Evolutionary conservation across 2,113 vertebrate genomes (phyloP).

Genomic region (Hypocryptadius cinnamomeus): DNA sequence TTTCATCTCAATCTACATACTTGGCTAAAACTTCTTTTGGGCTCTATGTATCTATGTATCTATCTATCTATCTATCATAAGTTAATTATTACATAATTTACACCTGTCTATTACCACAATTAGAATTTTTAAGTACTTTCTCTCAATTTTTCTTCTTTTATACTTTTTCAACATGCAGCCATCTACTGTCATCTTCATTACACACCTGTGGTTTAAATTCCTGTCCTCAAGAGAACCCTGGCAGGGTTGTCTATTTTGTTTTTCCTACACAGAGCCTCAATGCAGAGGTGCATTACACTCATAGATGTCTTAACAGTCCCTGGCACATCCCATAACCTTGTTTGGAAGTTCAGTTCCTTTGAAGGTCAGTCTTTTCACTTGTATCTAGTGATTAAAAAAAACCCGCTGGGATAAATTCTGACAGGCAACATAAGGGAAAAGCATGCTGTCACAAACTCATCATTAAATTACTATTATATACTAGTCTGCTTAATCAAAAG

Average conservation of each 20-base stretch:
- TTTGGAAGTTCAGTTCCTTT: background rate
- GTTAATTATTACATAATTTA: slow-evolving; percentile 34
- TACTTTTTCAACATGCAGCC: background rate
- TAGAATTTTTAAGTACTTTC: slow-evolving; percentile 33
- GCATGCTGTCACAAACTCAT: background rate
- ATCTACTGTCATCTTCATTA: background rate
- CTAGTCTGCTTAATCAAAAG: background rate
- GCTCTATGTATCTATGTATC: background rate
- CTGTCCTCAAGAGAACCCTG: background rate
- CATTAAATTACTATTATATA: background rate
- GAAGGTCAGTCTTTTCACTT: background rate
- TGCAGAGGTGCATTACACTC: background rate
- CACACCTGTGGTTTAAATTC: background rate
- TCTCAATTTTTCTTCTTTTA: background rate
- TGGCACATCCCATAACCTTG: background rate
- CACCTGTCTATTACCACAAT: background rate
- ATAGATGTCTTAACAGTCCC: background rate
- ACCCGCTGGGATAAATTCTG: background rate
- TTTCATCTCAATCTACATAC: background rate
- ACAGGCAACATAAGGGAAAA: background rate
- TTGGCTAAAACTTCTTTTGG: background rate
- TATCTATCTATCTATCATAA: background rate
- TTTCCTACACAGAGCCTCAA: background rate
- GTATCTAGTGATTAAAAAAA: background rate
- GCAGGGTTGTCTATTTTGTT: background rate